A percentile compares a stretch with the other conserved stretches of the same genome.
phyloP scores from a whole-genome alignment of 2,888 invertebrate species.

The Brachyopa scutellaris region DNA sequence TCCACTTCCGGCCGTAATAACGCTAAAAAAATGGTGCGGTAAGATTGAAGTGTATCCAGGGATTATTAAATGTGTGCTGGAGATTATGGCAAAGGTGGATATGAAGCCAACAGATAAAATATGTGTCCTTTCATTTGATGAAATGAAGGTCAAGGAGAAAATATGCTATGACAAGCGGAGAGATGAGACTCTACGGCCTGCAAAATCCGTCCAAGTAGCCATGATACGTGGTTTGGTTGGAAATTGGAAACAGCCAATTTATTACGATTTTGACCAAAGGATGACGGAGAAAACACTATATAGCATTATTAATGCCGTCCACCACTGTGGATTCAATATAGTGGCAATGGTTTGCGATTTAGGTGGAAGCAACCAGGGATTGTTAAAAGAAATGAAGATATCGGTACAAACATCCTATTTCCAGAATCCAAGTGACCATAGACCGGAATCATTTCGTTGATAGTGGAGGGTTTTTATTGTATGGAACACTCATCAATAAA shows the following conservation, averaged over 20 bases:
- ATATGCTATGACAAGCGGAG: slow-evolving; percentile 38
- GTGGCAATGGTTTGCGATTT: slow-evolving; percentile 46
- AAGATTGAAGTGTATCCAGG: slow-evolving; percentile 9
- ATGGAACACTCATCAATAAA: slow-evolving; percentile 1
- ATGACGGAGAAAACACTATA: slow-evolving; percentile 19
- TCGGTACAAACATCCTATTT: slow-evolving; percentile 3
- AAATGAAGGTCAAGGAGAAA: too few species aligned
- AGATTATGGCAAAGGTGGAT: slow-evolving; percentile 9
- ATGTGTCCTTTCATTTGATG: slow-evolving; percentile 43
- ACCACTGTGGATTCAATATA: slow-evolving; percentile 11
- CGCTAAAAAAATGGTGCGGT: slow-evolving; percentile 19
- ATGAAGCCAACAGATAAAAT: slow-evolving; percentile 19
- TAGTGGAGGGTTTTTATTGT: too few species aligned
- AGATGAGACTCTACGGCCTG: slow-evolving; percentile 35
- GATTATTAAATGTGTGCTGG: not conserved
- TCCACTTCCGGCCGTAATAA: too few species aligned
- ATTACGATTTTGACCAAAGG: slow-evolving; percentile 37
- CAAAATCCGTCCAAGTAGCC: slow-evolving; percentile 44
- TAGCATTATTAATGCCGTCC: slow-evolving; percentile 45
- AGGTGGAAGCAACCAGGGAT: slow-evolving; percentile 13
- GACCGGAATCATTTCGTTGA: too few species aligned
- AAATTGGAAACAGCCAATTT: slow-evolving; percentile 53
- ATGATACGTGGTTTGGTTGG: slow-evolving; percentile 41
- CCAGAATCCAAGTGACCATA: slow-evolving; percentile 4
- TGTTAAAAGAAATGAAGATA: slow-evolving; percentile 16